Evolutionary conservation across 23 tunicate genomes (phyloP).

Genomic region (Aplidium turbinatum): DNA sequence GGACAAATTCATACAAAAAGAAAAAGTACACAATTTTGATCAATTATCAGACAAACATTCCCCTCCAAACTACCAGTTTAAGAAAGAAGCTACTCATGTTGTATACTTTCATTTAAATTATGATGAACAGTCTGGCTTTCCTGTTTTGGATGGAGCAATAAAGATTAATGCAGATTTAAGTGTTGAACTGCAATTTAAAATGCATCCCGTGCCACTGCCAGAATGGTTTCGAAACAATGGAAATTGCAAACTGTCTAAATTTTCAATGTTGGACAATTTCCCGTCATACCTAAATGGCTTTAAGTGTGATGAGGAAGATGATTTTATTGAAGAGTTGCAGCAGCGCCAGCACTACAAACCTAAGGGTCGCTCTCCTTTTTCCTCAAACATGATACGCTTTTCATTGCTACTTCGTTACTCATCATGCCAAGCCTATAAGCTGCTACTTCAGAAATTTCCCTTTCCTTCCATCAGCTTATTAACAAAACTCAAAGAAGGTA

Average conservation of each 20-base stretch:
- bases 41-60: too few relatives aligned
- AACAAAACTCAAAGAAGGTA: neutral
- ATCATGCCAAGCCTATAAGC: neutral
- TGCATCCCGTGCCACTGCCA: neutral
- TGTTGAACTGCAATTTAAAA: neutral
- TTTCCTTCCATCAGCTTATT: conserved; percentile 8
- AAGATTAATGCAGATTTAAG: conserved; percentile 9
- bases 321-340: neutral
- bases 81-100: too few relatives aligned
- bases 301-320: neutral
- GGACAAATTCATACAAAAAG: too few relatives aligned
- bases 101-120: too few relatives aligned
- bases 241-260: conserved; percentile 3
- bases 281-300: neutral
- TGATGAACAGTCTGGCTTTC: conserved; percentile 15
- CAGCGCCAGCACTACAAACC: conserved; percentile 20
- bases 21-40: too few relatives aligned
- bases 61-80: too few relatives aligned
- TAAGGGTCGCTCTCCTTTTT: conserved; percentile 19
- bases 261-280: neutral
- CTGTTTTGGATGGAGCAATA: conserved; percentile 6
- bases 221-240: neutral
- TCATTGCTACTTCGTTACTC: conserved; percentile 6
- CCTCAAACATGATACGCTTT: conserved; percentile 4
- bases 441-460: conserved; percentile 14